phyloP scores from a whole-genome alignment of 1,140 invertebrate genomes.

The Hyles euphorbiae region DNA sequence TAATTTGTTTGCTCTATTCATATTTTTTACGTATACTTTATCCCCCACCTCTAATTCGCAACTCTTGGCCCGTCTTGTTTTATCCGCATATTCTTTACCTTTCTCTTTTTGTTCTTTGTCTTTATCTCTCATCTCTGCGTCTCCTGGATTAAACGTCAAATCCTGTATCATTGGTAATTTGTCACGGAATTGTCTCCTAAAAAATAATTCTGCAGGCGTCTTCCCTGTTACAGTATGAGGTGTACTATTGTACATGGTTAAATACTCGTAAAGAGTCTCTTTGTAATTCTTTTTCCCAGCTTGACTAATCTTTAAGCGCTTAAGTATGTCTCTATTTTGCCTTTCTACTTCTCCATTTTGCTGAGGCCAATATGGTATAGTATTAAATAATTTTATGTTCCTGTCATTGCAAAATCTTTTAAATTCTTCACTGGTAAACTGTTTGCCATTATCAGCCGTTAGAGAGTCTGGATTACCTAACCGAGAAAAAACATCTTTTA shows the following conservation, averaged over 20 bases:
- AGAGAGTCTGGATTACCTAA: conserved; percentile 5
- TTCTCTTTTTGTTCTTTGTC: conserved; percentile 15
- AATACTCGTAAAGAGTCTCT: conserved; percentile 19
- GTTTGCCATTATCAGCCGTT: conserved; percentile 21
- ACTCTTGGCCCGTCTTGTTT: conserved; percentile 12
- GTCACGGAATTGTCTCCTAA: conserved; percentile 14
- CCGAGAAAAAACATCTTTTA: no score
- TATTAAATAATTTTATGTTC: conserved; percentile 18
- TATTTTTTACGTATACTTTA: conserved; percentile 19
- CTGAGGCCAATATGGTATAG: conserved; percentile 33
- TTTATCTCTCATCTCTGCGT: conserved; percentile 18
- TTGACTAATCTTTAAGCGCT: conserved; percentile 23
- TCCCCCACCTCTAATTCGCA: conserved; percentile 17
- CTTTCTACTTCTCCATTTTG: conserved; percentile 33
- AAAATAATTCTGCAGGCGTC: conserved; percentile 27
- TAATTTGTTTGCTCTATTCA: conserved; percentile 19
- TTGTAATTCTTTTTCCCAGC: conserved; percentile 19
- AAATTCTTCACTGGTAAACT: conserved; percentile 24
- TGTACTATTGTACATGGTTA: conserved; percentile 31
- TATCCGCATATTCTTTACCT: conserved; percentile 2
- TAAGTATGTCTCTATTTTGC: conserved; percentile 28
- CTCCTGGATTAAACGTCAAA: not conserved
- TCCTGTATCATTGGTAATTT: conserved; percentile 21
- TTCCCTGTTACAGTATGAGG: conserved; percentile 25
- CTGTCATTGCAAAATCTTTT: conserved; percentile 11